Base-by-base conservation (phyloP, 2,113 vertebrate species). In the Lichenostomus cassidix region DNA sequence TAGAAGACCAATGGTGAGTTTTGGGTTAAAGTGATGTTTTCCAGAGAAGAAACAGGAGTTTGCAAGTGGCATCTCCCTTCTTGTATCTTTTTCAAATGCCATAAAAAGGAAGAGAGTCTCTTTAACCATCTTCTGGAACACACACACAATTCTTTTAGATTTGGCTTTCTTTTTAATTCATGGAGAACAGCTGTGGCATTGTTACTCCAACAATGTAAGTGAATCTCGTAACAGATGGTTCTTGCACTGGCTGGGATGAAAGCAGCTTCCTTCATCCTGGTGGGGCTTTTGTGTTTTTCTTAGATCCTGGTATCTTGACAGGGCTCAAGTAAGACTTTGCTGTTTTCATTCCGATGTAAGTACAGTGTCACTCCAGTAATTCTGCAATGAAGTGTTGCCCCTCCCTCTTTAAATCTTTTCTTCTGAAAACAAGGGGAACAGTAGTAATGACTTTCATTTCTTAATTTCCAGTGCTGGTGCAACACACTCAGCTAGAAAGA, bases 131-230 rank as follows among this genome's bases (percentile, higher is more conserved):
- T 86, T 84, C 47, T n/a, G 79, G 86, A 95, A 75, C 19, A 31
- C 22, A 18, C 29, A 35, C 25, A 10, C 0, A 18, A 52, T 86
- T 95, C 42, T 76, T 91, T 81, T 46, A 49, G 41, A 65, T 94
- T 74, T 85, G 29, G 19, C 35, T 59, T 77, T 78, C 60, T 74
- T 88, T 80, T 86, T 90, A 86, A 71, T 86, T 94, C 70, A 27
- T 67, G 28, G 68, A 78, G 78, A 92, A 71, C 88, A 94, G 71
- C 93, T 94, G 93, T 88, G 79, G 52, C 82, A 86, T 93, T 95
- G 76, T 92, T 95, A 74, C 19, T 73, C 27, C 35, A 77, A 10
- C 37, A 88, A 33, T 3, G 0, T 31, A 83, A 92, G 59, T 63
- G 55, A 70, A 68, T 90, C 13, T 88, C 60, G 60, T 80, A 93